These are phyloP conservation scores for Magallana ariakensis DNA, from an alignment of 1,140 invertebrate species.

Conservation along the genomic window DNA sequence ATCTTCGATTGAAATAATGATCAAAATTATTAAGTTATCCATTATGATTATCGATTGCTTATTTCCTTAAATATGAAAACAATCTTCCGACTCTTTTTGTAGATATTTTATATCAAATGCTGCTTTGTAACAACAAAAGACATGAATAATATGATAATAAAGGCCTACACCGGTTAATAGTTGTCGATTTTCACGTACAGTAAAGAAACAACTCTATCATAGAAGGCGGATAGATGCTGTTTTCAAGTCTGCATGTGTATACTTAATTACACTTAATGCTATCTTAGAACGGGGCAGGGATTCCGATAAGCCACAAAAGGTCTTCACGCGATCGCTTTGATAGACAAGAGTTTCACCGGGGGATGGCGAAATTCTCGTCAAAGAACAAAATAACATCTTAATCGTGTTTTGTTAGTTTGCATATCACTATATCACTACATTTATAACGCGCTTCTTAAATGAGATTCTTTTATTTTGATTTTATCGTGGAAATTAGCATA, in stretches of 20 bases:
- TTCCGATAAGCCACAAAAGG: slow-evolving; percentile 17
- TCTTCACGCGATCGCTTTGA: slow-evolving; percentile 26
- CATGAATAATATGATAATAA: too few relatives aligned
- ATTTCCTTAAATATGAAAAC: too few relatives aligned
- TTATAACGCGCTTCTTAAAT: slow-evolving; percentile 33
- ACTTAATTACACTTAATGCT: slow-evolving; percentile 38
- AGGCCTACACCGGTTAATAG: too few relatives aligned
- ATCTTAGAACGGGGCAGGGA: slow-evolving; percentile 15
- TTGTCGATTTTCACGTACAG: too few relatives aligned
- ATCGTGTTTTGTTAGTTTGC: slow-evolving; percentile 14
- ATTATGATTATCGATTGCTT: too few relatives aligned
- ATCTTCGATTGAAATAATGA: too few relatives aligned
- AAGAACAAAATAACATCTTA: slow-evolving; percentile 35
- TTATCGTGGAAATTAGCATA: slow-evolving; percentile 31
- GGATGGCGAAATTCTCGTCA: slow-evolving; percentile 10
- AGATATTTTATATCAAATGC: too few relatives aligned
- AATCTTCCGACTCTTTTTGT: too few relatives aligned
- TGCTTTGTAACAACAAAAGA: too few relatives aligned
- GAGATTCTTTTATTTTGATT: slow-evolving; percentile 35
- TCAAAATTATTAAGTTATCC: too few relatives aligned
- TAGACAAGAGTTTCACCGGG: neutral
- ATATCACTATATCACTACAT: slow-evolving; percentile 24
- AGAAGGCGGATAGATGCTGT: neutral
- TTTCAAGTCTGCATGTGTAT: slow-evolving; percentile 23
- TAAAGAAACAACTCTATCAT: slow-evolving; percentile 14